These are phyloP conservation scores for Pelecanoides urinatrix DNA, from an alignment of 2,113 vertebrate species.

Conservation along the genomic window DNA sequence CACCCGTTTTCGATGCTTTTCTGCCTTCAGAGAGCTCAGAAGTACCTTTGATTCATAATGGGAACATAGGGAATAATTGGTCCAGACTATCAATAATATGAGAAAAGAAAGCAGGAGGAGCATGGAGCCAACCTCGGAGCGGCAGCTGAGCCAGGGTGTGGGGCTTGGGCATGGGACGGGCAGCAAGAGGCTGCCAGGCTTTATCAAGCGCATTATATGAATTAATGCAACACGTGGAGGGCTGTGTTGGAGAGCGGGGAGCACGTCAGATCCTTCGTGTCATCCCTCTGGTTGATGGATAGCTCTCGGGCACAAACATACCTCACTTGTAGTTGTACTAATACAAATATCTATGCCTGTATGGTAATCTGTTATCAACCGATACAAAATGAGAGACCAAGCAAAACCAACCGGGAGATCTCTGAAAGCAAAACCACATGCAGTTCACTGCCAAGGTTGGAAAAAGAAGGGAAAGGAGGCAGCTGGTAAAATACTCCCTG, in stretches of 20 bases:
- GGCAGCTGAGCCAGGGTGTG: neutral
- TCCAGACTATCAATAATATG: rapidly evolving
- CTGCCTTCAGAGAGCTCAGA: neutral
- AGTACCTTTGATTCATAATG: neutral
- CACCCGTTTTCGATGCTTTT: neutral
- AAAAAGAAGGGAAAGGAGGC: neutral
- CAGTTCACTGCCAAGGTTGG: neutral
- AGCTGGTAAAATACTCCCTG: neutral
- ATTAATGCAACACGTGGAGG: neutral
- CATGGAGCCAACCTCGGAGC: rapidly evolving
- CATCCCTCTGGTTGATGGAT: neutral
- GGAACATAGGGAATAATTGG: neutral
- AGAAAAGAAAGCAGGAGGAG: neutral
- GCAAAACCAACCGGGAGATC: rapidly evolving
- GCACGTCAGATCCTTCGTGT: neutral
- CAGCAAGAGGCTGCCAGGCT: neutral
- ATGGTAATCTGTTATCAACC: neutral
- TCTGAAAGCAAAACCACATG: neutral
- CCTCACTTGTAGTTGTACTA: neutral
- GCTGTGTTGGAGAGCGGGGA: neutral
- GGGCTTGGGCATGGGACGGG: neutral
- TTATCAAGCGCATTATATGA: neutral
- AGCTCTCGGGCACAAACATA: neutral
- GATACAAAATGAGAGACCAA: neutral
- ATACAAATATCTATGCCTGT: neutral